Conservation (phyloP, 2,113 vertebrate genomes). For the Condylura cristata region DNA sequence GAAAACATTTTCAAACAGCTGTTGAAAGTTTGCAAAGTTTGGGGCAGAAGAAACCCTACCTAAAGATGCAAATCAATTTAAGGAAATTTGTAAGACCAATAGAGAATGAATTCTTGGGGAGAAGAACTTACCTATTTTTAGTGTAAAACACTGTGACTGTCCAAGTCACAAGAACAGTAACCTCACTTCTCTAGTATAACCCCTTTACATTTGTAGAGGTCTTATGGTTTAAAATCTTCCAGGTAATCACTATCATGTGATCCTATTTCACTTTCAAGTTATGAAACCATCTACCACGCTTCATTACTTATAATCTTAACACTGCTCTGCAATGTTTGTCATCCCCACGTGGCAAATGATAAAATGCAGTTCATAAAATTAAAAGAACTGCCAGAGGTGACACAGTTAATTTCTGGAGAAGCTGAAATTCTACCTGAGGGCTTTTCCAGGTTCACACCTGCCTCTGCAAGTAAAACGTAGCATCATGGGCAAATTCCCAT, state of each 20-base stretch:
- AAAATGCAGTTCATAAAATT: background rate
- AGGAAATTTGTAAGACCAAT: background rate
- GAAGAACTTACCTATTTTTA: constrained; percentile 27
- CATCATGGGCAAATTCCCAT: background rate
- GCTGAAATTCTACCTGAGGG: background rate
- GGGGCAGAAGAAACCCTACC: background rate
- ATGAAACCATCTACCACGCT: background rate
- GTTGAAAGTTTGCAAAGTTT: constrained; percentile 15
- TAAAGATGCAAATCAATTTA: constrained; percentile 5
- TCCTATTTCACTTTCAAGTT: background rate
- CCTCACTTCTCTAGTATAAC: background rate
- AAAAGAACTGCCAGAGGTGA: background rate
- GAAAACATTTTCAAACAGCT: constrained; percentile 52
- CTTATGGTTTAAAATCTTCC: constrained; percentile 18
- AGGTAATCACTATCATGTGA: background rate
- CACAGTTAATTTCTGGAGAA: background rate
- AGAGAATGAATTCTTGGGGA: background rate
- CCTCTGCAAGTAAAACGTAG: background rate
- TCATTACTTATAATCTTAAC: background rate
- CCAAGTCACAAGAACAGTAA: background rate
- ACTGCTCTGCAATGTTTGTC: background rate
- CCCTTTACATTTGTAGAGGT: background rate
- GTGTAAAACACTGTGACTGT: background rate
- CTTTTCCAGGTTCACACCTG: background rate
- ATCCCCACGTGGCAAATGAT: background rate